Evolutionary conservation across 1,140 invertebrate genomes (phyloP), one percentile per base, ranked within the genome.

Genomic region (Babylonia areolata): DNA sequence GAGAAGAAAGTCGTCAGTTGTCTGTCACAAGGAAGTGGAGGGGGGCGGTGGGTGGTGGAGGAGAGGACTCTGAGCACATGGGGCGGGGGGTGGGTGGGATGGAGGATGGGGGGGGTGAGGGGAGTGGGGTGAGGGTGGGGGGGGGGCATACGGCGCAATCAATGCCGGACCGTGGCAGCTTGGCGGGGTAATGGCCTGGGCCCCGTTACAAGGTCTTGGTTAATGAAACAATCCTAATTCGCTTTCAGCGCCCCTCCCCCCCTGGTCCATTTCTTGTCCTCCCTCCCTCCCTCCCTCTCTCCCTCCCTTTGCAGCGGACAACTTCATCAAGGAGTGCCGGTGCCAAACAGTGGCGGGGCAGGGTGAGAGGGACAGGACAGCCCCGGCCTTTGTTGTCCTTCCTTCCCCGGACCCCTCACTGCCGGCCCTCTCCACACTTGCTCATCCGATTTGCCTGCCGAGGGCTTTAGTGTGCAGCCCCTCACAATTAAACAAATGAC

Each of bases 401-500:
- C 28, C 9, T 23, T 31, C 23, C 23, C 23, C 23, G n/a, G 64
- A 12, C 23, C 9, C 23, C 23, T 28, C 23, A 23, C 31, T 28
- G 15, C 64, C 6, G 64, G 23, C 6, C 31, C 64, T 69, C 15
- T 69, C 31, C 31, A 69, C 15, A 69, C 15, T 54, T 12, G 23
- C 46, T 51, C 9, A 51, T 51, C 46, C 46, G 37, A 77, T 77
- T 35, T 35, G 35, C 23, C 35, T 77, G 37, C 17, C 31, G 23
- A 23, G 31, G n/a, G 31, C 73, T 77, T 35, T 39, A 33, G 23
- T 39, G 81, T 31, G 28, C 64, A 82, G 35, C 81, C 81, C 35
- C 31, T 37, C 31, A 54, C 81, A 20, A 82, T 69, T 54, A 82
- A 31, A 39, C 17, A 54, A 37, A 58, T 82, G 64, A 82, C 15